A percentile compares a stretch with the other conserved stretches of the same genome.
phyloP scores from a whole-genome alignment of 2,888 invertebrate genomes.

The Diaprepes abbreviatus region DNA sequence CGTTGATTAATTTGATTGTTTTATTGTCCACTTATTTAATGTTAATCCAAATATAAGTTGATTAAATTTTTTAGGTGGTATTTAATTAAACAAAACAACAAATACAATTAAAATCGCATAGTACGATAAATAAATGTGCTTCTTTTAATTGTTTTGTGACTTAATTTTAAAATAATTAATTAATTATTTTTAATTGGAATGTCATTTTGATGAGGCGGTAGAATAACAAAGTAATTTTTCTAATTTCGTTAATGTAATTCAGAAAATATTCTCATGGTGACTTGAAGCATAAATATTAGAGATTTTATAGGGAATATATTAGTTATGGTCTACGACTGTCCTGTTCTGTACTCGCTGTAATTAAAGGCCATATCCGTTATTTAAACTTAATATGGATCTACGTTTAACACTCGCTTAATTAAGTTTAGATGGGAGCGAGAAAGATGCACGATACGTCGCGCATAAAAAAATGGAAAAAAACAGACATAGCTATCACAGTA shows the following conservation, averaged over 20 bases:
- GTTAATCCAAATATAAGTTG: slow-evolving; percentile 7
- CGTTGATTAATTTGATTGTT: background rate
- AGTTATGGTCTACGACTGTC: slow-evolving; percentile 63
- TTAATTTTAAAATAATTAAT: slow-evolving; percentile 24
- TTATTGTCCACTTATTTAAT: slow-evolving; percentile 17
- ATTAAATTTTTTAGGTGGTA: slow-evolving; percentile 25
- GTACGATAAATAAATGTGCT: slow-evolving; percentile 15
- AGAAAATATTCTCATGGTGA: slow-evolving; percentile 60
- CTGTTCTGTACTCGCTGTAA: slow-evolving; percentile 62
- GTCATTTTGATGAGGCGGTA: slow-evolving; percentile 20
- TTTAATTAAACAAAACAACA: slow-evolving; percentile 30
- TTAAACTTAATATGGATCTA: slow-evolving; percentile 60
- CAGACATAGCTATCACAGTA: slow-evolving; percentile 58
- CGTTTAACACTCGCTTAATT: slow-evolving; percentile 43
- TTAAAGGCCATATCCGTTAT: slow-evolving; percentile 64
- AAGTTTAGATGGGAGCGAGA: background rate
- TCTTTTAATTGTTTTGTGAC: slow-evolving; percentile 7
- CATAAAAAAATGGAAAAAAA: slow-evolving; percentile 29
- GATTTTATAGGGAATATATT: slow-evolving; percentile 64
- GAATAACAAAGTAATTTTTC: slow-evolving; percentile 44
- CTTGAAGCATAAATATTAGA: slow-evolving; percentile 62
- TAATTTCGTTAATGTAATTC: slow-evolving; percentile 58
- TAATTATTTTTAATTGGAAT: slow-evolving; percentile 35
- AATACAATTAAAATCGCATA: slow-evolving; percentile 30
- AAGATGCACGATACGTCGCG: slow-evolving; percentile 12